These are phyloP conservation scores for Drosophila micromelanica DNA, from an alignment of 1,140 invertebrate genomes.

Conservation along the genomic window DNA sequence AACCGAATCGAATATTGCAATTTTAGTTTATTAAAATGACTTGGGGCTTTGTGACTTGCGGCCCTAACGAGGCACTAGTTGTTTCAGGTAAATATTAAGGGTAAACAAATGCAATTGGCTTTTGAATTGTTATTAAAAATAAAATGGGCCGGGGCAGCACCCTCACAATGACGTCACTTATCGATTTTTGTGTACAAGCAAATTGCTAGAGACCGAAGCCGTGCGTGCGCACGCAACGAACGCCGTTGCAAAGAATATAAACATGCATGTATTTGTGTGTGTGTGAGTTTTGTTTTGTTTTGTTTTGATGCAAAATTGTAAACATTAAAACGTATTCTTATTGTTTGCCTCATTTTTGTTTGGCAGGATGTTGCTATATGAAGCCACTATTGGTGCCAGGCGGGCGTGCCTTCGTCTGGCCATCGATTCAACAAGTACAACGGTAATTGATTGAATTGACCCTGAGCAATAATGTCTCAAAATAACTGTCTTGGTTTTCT, in stretches of 20 bases:
- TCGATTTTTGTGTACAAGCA: constrained; percentile 72
- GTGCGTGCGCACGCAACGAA: constrained; percentile 46
- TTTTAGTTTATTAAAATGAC: constrained; percentile 86
- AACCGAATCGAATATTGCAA: constrained; percentile 19
- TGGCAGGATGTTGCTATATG: constrained; percentile 94
- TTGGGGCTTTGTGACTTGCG: constrained; percentile 98
- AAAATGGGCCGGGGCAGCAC: constrained; percentile 44
- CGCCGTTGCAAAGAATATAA: constrained; percentile 40
- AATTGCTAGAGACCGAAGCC: constrained; percentile 38
- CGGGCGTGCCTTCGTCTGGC: constrained; percentile 98
- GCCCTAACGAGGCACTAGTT: constrained; percentile 98
- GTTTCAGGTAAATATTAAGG: constrained; percentile 92
- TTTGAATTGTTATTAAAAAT: constrained; percentile 25
- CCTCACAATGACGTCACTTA: constrained; percentile 69
- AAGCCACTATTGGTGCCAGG: constrained; percentile 96
- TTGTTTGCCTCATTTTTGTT: constrained; percentile 23
- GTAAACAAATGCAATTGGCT: constrained; percentile 13
- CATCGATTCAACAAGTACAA: constrained; percentile 96
- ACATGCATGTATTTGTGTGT: background rate
- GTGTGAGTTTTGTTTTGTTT: constrained; percentile 26
- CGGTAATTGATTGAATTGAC: constrained; percentile 86
- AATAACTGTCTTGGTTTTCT: background rate
- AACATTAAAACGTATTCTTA: constrained; percentile 39
- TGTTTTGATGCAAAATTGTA: constrained; percentile 45
- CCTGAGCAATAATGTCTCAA: constrained; percentile 13